phyloP scores from a whole-genome alignment of 2,113 vertebrate genomes.

The Tupaia tana region DNA sequence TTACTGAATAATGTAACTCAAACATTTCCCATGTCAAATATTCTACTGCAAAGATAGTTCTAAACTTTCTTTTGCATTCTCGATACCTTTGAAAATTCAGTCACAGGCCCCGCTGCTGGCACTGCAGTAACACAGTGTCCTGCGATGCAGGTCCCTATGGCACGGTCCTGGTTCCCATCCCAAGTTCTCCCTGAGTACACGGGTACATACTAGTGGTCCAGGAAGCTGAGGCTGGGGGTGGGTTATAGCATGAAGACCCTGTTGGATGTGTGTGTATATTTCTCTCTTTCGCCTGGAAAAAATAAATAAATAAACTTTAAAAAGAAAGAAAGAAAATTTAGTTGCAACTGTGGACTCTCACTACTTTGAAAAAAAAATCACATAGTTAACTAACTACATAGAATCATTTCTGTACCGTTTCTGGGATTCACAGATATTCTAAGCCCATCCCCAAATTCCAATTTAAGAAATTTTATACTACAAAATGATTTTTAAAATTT shows the following conservation, averaged over 20 bases:
- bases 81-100: conserved; percentile 14
- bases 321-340: too few species aligned
- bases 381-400: background rate
- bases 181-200: too few species aligned
- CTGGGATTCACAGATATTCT: background rate
- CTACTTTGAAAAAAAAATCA: background rate
- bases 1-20: background rate
- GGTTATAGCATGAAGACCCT: too few species aligned
- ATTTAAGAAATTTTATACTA: background rate
- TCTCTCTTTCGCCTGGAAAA: too few species aligned
- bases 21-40: background rate
- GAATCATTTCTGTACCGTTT: background rate
- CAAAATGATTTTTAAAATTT: background rate
- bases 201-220: too few species aligned
- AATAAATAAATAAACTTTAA: too few species aligned
- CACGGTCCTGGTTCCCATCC: too few species aligned
- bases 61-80: background rate
- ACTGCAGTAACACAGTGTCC: too few species aligned
- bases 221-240: too few species aligned
- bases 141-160: too few species aligned
- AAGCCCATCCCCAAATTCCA: background rate
- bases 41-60: background rate
- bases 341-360: background rate
- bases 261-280: too few species aligned
- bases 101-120: background rate